Evolutionary conservation across 2,888 invertebrate genomes (phyloP).

Genomic region (Cheilosia urbana): DNA sequence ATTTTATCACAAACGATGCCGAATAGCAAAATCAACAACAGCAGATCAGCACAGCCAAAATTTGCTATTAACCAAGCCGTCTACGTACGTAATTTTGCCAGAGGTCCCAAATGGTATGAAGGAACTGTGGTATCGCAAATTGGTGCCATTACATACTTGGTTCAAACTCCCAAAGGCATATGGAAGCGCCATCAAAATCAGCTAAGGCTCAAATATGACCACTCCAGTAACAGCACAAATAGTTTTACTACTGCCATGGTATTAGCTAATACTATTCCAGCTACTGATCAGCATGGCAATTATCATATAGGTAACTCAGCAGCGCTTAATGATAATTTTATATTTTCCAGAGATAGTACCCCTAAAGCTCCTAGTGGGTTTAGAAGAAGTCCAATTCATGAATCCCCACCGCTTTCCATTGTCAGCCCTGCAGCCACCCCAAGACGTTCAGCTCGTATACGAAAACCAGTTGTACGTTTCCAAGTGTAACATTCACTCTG

Average conservation of each 20-base stretch:
- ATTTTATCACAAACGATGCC: conserved; percentile 35
- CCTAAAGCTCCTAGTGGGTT: neutral
- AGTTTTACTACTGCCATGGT: neutral
- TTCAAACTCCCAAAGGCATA: conserved; percentile 19
- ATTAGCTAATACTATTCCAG: neutral
- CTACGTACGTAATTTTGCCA: conserved; percentile 19
- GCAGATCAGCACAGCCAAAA: neutral
- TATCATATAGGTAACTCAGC: neutral
- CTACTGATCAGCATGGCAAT: neutral
- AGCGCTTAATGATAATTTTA: neutral
- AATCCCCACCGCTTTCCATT: neutral
- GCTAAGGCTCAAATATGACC: conserved; percentile 10
- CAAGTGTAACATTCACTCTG: too few relatives aligned
- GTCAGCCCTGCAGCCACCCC: neutral
- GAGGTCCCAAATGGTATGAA: conserved; percentile 22
- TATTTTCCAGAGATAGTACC: neutral
- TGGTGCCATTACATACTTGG: conserved; percentile 16
- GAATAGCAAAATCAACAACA: neutral
- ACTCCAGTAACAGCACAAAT: neutral
- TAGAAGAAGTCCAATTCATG: neutral
- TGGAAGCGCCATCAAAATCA: conserved; percentile 24
- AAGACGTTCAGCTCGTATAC: too few relatives aligned
- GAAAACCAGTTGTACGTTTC: too few relatives aligned
- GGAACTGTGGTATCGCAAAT: conserved; percentile 17
- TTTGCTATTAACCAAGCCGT: conserved; percentile 6